These are phyloP conservation scores for Mungos mungo DNA, from an alignment of 2,113 vertebrate species.

Conservation along the genomic window DNA sequence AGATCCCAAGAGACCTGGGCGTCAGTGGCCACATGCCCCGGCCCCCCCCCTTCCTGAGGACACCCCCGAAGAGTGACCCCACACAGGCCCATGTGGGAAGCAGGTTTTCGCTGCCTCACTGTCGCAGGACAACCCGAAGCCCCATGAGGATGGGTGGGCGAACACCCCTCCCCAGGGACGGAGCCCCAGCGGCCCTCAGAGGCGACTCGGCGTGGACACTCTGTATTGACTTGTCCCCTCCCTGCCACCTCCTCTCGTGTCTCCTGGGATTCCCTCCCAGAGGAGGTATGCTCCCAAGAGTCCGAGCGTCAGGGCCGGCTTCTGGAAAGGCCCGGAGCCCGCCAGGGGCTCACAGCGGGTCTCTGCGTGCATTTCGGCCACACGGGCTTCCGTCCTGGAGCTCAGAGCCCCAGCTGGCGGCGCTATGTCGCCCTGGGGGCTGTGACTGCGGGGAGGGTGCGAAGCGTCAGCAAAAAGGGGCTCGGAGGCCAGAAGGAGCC, in stretches of 20 bases:
- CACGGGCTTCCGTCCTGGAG: background rate
- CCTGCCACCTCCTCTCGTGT: background rate
- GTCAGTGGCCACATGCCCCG: accelerated
- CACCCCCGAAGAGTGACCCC: background rate
- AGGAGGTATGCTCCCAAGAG: accelerated
- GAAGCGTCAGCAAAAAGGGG: background rate
- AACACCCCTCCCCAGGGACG: background rate
- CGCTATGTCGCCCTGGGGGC: accelerated
- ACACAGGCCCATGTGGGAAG: background rate
- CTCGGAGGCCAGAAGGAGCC: background rate
- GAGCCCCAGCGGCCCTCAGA: background rate
- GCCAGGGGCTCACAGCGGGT: background rate
- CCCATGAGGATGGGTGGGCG: accelerated
- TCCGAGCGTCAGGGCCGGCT: background rate
- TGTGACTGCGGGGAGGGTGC: background rate
- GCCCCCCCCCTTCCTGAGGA: background rate
- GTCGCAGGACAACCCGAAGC: background rate
- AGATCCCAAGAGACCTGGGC: background rate
- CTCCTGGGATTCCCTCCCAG: background rate
- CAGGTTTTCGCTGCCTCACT: background rate
- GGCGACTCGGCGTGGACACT: accelerated
- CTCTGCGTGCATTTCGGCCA: background rate
- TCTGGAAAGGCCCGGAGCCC: background rate
- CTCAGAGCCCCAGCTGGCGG: background rate
- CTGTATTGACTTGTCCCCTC: background rate